Conservation (phyloP, 2,797 vertebrate species). For the Spinus pinus region DNA sequence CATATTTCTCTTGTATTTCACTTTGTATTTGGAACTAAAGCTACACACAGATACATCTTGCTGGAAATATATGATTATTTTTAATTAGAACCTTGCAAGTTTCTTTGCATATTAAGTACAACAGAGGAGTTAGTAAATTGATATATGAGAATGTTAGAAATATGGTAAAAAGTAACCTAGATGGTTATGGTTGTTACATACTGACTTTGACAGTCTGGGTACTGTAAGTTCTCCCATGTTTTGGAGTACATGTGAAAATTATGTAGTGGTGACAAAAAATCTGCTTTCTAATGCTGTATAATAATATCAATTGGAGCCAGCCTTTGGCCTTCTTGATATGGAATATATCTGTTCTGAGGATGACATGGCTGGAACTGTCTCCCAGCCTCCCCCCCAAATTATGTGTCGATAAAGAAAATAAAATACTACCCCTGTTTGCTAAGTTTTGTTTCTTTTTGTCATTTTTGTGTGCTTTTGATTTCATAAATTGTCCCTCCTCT, state of each 20-base stretch:
- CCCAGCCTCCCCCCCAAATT: accelerated
- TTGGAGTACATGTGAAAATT: background rate
- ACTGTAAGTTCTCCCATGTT: background rate
- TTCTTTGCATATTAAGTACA: conserved; percentile 37
- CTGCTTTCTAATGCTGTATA: background rate
- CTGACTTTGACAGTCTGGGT: background rate
- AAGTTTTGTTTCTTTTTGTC: background rate
- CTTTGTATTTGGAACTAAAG: background rate
- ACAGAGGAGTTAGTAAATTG: background rate
- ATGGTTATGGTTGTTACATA: background rate
- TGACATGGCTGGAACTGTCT: background rate
- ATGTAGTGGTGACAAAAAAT: background rate
- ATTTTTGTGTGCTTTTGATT: background rate
- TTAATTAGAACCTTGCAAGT: background rate
- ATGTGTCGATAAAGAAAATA: background rate
- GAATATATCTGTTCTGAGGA: background rate
- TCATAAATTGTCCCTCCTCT: accelerated
- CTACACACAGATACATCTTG: background rate
- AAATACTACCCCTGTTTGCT: background rate
- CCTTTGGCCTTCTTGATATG: background rate
- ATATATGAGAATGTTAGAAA: background rate
- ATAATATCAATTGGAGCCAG: background rate
- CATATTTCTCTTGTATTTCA: background rate
- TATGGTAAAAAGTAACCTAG: background rate
- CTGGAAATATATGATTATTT: conserved; percentile 18